Base-by-base conservation (phyloP, 1,140 invertebrate genomes). In the Neodiprion fabricii region DNA sequence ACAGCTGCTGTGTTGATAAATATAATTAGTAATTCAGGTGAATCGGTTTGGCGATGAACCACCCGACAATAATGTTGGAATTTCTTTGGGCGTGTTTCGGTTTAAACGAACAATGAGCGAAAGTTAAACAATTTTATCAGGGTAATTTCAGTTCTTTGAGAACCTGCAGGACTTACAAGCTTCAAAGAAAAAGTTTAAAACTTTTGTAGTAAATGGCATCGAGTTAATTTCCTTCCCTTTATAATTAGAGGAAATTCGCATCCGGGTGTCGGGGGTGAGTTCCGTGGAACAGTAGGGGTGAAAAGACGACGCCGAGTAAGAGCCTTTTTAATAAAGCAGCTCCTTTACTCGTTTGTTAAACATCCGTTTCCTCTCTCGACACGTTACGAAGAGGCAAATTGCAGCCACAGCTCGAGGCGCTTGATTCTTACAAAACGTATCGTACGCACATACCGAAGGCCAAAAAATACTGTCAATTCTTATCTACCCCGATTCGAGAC, bases 161-260 rank as follows among this genome's bases (percentile, higher is more conserved):
- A 61, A 5, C 28, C 53, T 17, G n/a, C 53, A 61, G n/a, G 4
- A 12, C n/a, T 40, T 40, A 40, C 28, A 61, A 61, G 53, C 53
- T 61, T 61, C 53, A 61, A 61, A 61, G 53, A 61, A 61, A 61
- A 61, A 61, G 53, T 61, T 61, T 5, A 61, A 69, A 69, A 69
- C 40, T 47, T 21, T 69, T 47, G 17, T 47, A 47, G 67, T 69
- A 69, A 69, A 69, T 69, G 67, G 67, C 17, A 69, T 69, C 40
- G 67, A 69, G 67, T 69, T 69, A 21, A 69, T 69, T 69, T 69
- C 67, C 67, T 69, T 21, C 40, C 21, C 67, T 69, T 69, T 69
- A 14, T 69, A 69, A 69, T 69, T 69, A 69, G 17, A 69, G 17
- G 21, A 47, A 69, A 69, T 69, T 69, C 40, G 53, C 53, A 61